phyloP scores from a whole-genome alignment of 1,140 invertebrate species.

The Drosophila ananassae region DNA sequence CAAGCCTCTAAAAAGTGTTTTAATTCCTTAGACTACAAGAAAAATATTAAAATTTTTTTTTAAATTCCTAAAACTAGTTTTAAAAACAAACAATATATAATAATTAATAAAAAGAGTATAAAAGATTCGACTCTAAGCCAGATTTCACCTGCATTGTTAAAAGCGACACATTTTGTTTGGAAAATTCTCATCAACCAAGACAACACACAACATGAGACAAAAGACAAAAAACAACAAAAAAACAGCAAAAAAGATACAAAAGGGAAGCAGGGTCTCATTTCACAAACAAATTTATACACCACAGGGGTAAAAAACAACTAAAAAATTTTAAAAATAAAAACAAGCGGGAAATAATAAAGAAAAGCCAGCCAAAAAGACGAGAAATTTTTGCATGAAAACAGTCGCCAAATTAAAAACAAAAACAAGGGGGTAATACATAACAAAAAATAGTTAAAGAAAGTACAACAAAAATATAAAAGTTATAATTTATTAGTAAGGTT shows the following conservation, averaged over 20 bases:
- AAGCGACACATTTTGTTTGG: conserved; percentile 53
- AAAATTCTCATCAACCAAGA: conserved; percentile 61
- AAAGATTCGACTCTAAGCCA: neutral
- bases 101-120: conserved; percentile 11
- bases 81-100: neutral
- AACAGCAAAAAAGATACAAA: conserved; percentile 28
- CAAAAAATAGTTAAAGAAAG: conserved; percentile 11
- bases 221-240: conserved; percentile 14
- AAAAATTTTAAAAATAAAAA: conserved; percentile 27
- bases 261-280: conserved; percentile 47
- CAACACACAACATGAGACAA: conserved; percentile 40
- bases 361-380: conserved; percentile 25
- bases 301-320: neutral
- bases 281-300: conserved; percentile 70
- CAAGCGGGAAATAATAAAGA: conserved; percentile 39
- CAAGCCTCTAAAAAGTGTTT: too few relatives aligned
- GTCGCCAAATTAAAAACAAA: conserved; percentile 65
- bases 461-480: neutral
- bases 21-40: too few relatives aligned
- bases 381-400: conserved; percentile 62
- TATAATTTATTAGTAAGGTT: neutral
- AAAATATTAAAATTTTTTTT: too few relatives aligned
- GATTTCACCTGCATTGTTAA: conserved; percentile 21
- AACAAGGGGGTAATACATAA: conserved; percentile 9
- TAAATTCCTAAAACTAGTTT: neutral